Evolutionary conservation across 2,113 vertebrate species (phyloP), one percentile per base, ranked within the genome.

Genomic region (Candoia aspera): DNA sequence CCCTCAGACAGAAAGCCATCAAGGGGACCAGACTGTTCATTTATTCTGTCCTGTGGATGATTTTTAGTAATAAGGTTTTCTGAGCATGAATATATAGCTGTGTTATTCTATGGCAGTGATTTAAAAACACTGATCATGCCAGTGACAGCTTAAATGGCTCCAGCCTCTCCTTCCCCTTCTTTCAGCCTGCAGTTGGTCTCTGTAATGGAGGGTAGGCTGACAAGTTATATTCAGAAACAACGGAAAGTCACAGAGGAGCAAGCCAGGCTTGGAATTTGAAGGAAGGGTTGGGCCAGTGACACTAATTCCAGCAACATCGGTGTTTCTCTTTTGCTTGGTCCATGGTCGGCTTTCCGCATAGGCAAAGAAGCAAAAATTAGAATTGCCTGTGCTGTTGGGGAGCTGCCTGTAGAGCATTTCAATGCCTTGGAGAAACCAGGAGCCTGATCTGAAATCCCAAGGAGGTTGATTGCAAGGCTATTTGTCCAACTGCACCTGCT

Each of bases 81-180:
- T 91, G 91, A 94, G 24, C 92, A 94, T 94, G 95, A 95, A 95
- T 97, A 96, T 94, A 92, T 33, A 84, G 96, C 62, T 84, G 95
- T 97, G 96, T 96, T 96, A 96, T 97, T 97, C 96, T 84, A 93
- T 97, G 97, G 96, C 97, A 96, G 96, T 96, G 96, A 97, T 97
- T 98, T 97, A 96, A 97, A 97, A 95, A 96, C 93, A 95, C 96
- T 95, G 96, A 97, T 95, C 95, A 96, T 96, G 95, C 92, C 94
- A 79, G 96, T 98, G 97, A 97, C 97, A 97, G 97, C 95, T 97
- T 97, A 97, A 98, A 98, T 94, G 96, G 95, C 96, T 97, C 94
- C 96, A 96, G 95, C 92, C 79, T 68, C 90, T 86, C 94, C 96
- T 86, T 96, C 90, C 96, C 95, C 90, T 95, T 93, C 93, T 94